Evolutionary conservation across 2,888 invertebrate species (phyloP).

Genomic region (Volucella inflata): DNA sequence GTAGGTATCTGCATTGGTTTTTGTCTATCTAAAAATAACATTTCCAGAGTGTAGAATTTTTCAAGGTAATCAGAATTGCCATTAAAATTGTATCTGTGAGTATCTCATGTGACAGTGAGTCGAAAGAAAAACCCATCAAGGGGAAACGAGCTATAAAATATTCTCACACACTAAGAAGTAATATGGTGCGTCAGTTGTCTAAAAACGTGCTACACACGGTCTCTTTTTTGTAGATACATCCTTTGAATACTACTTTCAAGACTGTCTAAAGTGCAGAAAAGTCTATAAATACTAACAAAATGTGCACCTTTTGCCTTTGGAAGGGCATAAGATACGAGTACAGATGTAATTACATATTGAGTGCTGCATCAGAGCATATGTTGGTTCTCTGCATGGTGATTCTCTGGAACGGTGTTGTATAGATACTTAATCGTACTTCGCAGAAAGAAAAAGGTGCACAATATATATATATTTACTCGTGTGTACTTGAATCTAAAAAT

Average conservation of each 20-base stretch:
- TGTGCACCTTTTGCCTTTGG: constrained; percentile 70
- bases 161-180: constrained; percentile 51
- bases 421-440: constrained; percentile 29
- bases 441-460: constrained; percentile 66
- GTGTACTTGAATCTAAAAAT: neutral
- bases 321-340: constrained; percentile 23
- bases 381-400: constrained; percentile 33
- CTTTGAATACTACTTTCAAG: constrained; percentile 56
- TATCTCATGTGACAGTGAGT: constrained; percentile 61
- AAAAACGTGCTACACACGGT: constrained; percentile 42
- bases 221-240: constrained; percentile 32
- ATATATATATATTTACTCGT: constrained; percentile 56
- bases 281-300: constrained; percentile 66
- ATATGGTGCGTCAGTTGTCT: constrained; percentile 65
- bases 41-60: constrained; percentile 46
- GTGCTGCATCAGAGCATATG: constrained; percentile 41
- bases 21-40: constrained; percentile 54
- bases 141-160: constrained; percentile 57
- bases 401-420: constrained; percentile 54
- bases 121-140: constrained; percentile 35
- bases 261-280: constrained; percentile 65
- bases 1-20: neutral
- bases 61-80: constrained; percentile 67
- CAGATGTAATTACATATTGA: constrained; percentile 42
- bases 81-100: constrained; percentile 34